A percentile compares a stretch with the other conserved stretches of the same genome.
phyloP scores from a whole-genome alignment of 2,888 invertebrate genomes.

The Megalurothrips usitatus region DNA sequence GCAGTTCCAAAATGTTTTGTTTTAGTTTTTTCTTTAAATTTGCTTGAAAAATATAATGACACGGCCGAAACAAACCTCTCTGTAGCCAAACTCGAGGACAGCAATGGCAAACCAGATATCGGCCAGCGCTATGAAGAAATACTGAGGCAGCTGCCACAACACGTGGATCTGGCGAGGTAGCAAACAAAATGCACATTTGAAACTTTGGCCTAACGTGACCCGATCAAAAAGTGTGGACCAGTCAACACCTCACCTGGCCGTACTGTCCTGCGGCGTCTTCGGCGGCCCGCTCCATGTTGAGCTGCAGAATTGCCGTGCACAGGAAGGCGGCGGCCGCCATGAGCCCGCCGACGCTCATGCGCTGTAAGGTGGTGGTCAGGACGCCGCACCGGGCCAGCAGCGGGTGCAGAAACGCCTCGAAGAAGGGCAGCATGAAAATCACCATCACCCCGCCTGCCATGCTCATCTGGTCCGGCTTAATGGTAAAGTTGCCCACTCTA shows the following conservation, averaged over 20 bases:
- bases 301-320: constrained; percentile 64
- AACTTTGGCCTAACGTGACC: too few species aligned
- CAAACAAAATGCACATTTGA: too few species aligned
- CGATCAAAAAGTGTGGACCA: too few species aligned
- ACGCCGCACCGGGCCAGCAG: constrained; percentile 62
- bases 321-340: constrained; percentile 78
- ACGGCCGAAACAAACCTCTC: background rate
- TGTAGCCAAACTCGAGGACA: background rate
- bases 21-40: too few species aligned
- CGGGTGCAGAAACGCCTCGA: constrained; percentile 75
- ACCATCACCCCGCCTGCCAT: constrained; percentile 82
- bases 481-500: constrained; percentile 57
- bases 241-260: constrained; percentile 8
- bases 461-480: constrained; percentile 95
- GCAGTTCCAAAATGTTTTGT: too few species aligned
- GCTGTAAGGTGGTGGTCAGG: constrained; percentile 71
- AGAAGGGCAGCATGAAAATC: constrained; percentile 74
- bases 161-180: background rate
- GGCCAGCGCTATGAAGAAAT: background rate
- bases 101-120: constrained; percentile 11
- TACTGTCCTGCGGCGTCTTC: background rate
- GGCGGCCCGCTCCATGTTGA: constrained; percentile 41
- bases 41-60: background rate
- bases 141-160: background rate
- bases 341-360: constrained; percentile 80